Conservation (phyloP, 1,140 invertebrate genomes). For the Sipha flava region DNA sequence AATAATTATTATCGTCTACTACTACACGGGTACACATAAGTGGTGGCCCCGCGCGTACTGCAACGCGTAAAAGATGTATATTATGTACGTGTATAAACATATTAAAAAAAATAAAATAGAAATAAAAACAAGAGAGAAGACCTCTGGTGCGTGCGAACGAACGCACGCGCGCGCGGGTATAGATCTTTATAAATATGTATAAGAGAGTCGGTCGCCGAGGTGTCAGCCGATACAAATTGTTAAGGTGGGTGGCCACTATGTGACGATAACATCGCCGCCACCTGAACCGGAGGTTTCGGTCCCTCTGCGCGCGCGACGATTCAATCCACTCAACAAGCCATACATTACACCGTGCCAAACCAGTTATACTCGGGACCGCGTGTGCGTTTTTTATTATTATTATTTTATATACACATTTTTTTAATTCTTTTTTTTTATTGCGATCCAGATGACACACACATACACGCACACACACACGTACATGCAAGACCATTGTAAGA, state of each 20-base stretch:
- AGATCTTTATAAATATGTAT: neutral
- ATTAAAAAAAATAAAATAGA: neutral
- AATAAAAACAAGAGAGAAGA: neutral
- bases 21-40: neutral
- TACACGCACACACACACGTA: too few species aligned
- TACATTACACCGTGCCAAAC: slow-evolving; percentile 18
- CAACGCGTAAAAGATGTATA: neutral
- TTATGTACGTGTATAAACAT: neutral
- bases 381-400: slow-evolving; percentile 22
- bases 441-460: neutral
- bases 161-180: neutral
- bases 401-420: neutral
- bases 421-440: neutral
- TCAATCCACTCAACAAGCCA: slow-evolving; percentile 17
- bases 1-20: neutral
- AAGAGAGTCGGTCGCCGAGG: neutral
- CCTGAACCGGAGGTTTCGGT: slow-evolving; percentile 29
- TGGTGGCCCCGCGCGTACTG: neutral
- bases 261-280: slow-evolving; percentile 31
- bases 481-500: neutral
- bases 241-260: slow-evolving; percentile 30
- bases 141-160: neutral
- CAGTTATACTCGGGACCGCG: slow-evolving; percentile 5
- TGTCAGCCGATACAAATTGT: slow-evolving; percentile 33
- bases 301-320: slow-evolving; percentile 5